These are phyloP conservation scores for Diorhabda elongata DNA, from an alignment of 1,140 invertebrate genomes.

Conservation along the genomic window DNA sequence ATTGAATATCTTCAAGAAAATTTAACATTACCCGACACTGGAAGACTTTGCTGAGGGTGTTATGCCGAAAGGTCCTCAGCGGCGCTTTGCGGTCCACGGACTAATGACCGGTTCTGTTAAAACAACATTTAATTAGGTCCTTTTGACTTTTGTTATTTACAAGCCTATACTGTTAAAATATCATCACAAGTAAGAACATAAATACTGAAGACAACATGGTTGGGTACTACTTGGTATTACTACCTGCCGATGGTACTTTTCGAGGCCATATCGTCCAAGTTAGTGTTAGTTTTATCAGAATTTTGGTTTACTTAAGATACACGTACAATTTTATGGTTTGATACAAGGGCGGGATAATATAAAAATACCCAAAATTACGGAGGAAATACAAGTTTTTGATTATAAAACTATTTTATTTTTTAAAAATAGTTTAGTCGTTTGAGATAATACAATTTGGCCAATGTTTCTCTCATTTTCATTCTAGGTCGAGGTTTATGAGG, in stretches of 20 bases:
- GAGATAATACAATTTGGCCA: too few species aligned
- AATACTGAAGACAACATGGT: conserved; percentile 7
- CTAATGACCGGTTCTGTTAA: conserved; percentile 40
- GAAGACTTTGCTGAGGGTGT: conserved; percentile 21
- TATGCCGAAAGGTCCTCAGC: conserved; percentile 24
- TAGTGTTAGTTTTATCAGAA: background rate
- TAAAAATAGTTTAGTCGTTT: too few species aligned
- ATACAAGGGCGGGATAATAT: too few species aligned
- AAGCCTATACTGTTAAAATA: conserved; percentile 35
- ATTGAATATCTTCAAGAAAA: too few species aligned
- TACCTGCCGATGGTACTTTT: background rate
- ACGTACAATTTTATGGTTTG: too few species aligned
- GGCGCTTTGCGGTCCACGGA: conserved; percentile 38
- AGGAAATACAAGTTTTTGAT: too few species aligned
- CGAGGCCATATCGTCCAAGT: background rate
- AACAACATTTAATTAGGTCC: conserved; percentile 41
- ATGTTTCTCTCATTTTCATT: too few species aligned
- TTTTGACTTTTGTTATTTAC: conserved; percentile 39
- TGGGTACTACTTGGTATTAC: conserved; percentile 1
- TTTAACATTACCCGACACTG: background rate
- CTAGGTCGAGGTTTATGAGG: too few species aligned
- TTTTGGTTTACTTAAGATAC: background rate
- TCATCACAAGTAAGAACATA: conserved; percentile 25
- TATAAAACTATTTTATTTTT: too few species aligned
- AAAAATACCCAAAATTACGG: too few species aligned